phyloP scores from a whole-genome alignment of 2,888 invertebrate species.

The Quadriops clusia region DNA sequence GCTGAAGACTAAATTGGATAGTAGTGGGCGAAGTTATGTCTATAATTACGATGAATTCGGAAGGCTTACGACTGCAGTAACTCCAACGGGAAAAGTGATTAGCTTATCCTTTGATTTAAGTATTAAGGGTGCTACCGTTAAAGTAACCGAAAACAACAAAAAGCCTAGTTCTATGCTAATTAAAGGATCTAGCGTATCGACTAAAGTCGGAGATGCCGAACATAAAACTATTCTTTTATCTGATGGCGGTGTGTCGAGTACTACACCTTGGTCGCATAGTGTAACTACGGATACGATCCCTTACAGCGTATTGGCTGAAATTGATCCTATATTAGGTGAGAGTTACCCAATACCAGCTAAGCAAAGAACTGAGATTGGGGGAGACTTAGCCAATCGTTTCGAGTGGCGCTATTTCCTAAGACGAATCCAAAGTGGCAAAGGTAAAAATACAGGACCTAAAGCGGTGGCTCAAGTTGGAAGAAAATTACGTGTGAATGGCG shows the following conservation, averaged over 20 bases:
- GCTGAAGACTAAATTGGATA: slow-evolving; percentile 77
- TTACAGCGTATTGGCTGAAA: slow-evolving; percentile 79
- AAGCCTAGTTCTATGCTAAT: slow-evolving; percentile 77
- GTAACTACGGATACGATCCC: slow-evolving; percentile 85
- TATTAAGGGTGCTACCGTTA: slow-evolving; percentile 78
- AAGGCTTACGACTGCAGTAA: slow-evolving; percentile 78
- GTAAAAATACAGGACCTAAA: slow-evolving; percentile 44
- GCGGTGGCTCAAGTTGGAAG: slow-evolving; percentile 73
- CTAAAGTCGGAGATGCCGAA: slow-evolving; percentile 71
- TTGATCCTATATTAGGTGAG: slow-evolving; percentile 77
- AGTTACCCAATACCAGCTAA: slow-evolving; percentile 87
- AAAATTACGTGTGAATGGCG: slow-evolving; percentile 80
- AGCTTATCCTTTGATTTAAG: slow-evolving; percentile 81
- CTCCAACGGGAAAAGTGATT: slow-evolving; percentile 90
- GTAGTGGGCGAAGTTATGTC: slow-evolving; percentile 80
- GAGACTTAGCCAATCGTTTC: slow-evolving; percentile 82
- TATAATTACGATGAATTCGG: slow-evolving; percentile 95
- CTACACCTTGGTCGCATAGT: slow-evolving; percentile 77
- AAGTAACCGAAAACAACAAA: slow-evolving; percentile 70
- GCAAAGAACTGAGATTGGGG: slow-evolving; percentile 79
- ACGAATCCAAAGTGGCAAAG: slow-evolving; percentile 54
- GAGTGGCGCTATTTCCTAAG: slow-evolving; percentile 92
- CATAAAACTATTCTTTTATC: slow-evolving; percentile 67
- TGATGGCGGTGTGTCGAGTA: slow-evolving; percentile 71
- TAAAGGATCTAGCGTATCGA: slow-evolving; percentile 75